Evolutionary conservation across 2,113 vertebrate genomes (phyloP).

Genomic region (Eupsittula cactorum): DNA sequence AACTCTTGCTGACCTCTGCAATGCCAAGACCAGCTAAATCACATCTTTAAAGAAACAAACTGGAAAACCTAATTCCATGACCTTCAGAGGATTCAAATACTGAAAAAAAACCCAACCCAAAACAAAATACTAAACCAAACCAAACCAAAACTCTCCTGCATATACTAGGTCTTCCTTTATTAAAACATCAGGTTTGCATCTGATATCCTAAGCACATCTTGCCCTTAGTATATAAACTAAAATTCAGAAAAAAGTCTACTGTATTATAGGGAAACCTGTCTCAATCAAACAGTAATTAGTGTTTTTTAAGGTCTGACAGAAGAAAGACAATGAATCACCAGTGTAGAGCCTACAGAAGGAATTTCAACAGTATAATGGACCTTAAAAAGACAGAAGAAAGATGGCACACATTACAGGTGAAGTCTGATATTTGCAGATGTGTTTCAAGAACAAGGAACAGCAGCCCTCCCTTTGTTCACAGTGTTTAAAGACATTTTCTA

Average conservation of each 20-base stretch:
- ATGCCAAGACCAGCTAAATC: background rate
- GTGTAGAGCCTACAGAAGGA: background rate
- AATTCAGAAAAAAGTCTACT: background rate
- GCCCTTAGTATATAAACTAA: background rate
- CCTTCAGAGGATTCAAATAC: background rate
- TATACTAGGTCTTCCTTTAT: background rate
- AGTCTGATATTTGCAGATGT: background rate
- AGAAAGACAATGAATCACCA: background rate
- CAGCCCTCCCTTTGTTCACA: background rate
- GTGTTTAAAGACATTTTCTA: background rate
- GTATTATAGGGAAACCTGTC: background rate
- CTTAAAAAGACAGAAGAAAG: background rate
- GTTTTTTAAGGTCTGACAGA: background rate
- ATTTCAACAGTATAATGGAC: background rate
- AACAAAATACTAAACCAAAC: background rate
- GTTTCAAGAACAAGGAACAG: background rate
- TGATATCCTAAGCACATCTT: background rate
- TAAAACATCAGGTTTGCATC: background rate
- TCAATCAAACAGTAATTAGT: background rate
- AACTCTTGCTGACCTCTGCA: background rate
- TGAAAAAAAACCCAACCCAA: background rate
- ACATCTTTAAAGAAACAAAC: background rate
- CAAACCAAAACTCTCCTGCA: background rate
- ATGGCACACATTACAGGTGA: background rate
- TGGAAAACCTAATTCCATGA: background rate